Base-by-base conservation (phyloP, 2,797 vertebrate genomes). In the Distichodus sexfasciatus region DNA sequence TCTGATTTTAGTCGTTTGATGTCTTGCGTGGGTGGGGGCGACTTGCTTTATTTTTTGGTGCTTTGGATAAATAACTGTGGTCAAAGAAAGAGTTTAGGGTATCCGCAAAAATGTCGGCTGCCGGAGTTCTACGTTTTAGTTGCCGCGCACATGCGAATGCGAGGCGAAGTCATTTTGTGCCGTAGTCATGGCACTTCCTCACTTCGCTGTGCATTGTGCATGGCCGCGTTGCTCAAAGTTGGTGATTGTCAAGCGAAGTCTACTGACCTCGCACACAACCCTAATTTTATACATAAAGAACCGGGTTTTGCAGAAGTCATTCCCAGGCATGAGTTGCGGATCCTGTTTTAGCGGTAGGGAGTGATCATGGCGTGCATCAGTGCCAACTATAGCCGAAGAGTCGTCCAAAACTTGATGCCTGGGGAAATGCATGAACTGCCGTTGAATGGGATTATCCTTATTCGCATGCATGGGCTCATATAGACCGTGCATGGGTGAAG, bases 21-120 rank as follows among this genome's bases (percentile, higher is more conserved):
- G 57, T 67, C 48, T 67, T 63, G 79, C 71, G 79, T 81, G 79
- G 79, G 79, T 81, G 79, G 76, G 76, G 79, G 79, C 74, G 71
- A 78, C 55, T 68, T 59, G 76, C 64, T 75, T 59, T 78, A 70
- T 77, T 73, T 70, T 65, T 47, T 66, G 68, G 78, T 71, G 65
- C 60, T 74, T 33, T 69, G 41, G 64, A 33, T 62, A 19, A 69
- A 67, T 63, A 51, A 58, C 38, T 29, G 12, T 71, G 59, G 12
- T 44, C 15, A 53, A 35, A 8, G 15, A 38, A 48, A 24, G 5
- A 26, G 15, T 73, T 66, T 38, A 2, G 1, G 24, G 33, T 26
- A n/a, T 31, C 2, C 15, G 1, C 19, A 43, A 29, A 33, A 33
- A 57, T n/a, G 29, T 29, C 48, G 12, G 26, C 2, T 23, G 19